Conservation (phyloP, 2,113 vertebrate genomes). For the Arothron firmamentum region DNA sequence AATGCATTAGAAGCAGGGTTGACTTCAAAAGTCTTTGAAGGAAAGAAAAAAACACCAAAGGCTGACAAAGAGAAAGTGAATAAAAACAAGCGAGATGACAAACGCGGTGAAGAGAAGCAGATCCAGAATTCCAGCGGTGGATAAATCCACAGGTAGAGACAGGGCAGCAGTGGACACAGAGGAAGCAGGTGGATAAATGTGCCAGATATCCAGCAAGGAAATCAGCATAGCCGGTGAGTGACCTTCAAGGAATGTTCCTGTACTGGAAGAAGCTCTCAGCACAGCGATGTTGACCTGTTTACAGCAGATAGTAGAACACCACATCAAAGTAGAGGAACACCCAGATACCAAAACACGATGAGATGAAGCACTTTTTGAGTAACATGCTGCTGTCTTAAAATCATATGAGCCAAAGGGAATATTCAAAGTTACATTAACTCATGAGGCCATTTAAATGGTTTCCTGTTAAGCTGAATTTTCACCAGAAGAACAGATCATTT, state of each 20-base stretch:
- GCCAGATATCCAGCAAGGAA: constrained; percentile 23
- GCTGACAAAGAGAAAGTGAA: constrained; percentile 12
- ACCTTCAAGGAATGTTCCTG: constrained; percentile 62
- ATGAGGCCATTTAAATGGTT: no score
- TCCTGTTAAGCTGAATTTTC: no score
- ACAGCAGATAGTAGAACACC: constrained; percentile 17
- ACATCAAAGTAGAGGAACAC: constrained; percentile 10
- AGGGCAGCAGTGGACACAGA: neutral
- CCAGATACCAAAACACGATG: constrained; percentile 2
- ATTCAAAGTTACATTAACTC: no score
- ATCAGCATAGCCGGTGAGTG: constrained; percentile 39
- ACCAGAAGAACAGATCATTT: no score
- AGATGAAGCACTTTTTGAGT: no score
- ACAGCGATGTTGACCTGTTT: constrained; percentile 49
- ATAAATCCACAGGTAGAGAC: constrained; percentile 22
- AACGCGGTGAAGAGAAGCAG: neutral
- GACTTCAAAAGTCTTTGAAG: neutral
- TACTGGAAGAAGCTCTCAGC: constrained; percentile 36
- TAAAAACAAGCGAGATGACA: constrained; percentile 13
- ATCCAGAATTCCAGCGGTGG: constrained; percentile 5
- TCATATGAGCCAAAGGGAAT: no score
- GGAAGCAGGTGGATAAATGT: constrained; percentile 32
- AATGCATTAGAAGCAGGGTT: neutral
- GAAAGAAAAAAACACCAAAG: constrained; percentile 7
- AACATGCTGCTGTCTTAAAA: no score